Conservation (phyloP, 1,140 invertebrate species). For the Pseudoatta argentina region DNA sequence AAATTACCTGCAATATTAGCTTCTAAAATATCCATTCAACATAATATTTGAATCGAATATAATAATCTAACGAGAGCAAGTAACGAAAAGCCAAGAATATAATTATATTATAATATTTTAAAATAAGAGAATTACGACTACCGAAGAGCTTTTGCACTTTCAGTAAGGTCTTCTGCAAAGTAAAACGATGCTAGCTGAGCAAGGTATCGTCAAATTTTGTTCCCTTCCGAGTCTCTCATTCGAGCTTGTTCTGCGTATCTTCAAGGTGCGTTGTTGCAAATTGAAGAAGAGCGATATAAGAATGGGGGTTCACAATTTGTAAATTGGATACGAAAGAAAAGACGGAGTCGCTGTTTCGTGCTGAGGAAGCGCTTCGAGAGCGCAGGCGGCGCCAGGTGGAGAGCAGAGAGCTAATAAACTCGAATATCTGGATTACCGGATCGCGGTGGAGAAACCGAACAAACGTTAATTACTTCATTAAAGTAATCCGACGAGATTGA, state of each 20-base stretch:
- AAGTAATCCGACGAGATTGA: constrained; percentile 58
- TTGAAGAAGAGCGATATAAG: constrained; percentile 42
- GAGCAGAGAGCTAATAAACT: constrained; percentile 54
- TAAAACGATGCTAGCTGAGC: constrained; percentile 30
- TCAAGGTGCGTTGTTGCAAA: constrained; percentile 37
- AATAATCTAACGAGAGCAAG: not conserved
- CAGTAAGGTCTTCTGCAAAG: constrained; percentile 16
- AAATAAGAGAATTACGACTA: constrained; percentile 4
- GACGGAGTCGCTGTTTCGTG: not conserved
- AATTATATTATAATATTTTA: constrained; percentile 17
- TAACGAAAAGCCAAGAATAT: not conserved
- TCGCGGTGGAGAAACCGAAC: constrained; percentile 35
- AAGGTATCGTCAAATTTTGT: constrained; percentile 2
- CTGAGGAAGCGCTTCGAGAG: not conserved
- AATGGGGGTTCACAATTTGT: constrained; percentile 40
- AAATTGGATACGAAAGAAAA: constrained; percentile 46
- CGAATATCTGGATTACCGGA: constrained; percentile 44
- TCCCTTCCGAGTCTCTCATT: constrained; percentile 6
- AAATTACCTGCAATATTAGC: not conserved
- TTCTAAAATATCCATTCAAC: constrained; percentile 6
- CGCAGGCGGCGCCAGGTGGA: not conserved
- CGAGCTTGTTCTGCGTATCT: constrained; percentile 16
- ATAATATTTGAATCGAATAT: not conserved
- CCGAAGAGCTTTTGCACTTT: constrained; percentile 1
- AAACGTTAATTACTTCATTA: constrained; percentile 65